Conservation (phyloP, 1,140 invertebrate species). For the Dinoponera quadriceps region DNA sequence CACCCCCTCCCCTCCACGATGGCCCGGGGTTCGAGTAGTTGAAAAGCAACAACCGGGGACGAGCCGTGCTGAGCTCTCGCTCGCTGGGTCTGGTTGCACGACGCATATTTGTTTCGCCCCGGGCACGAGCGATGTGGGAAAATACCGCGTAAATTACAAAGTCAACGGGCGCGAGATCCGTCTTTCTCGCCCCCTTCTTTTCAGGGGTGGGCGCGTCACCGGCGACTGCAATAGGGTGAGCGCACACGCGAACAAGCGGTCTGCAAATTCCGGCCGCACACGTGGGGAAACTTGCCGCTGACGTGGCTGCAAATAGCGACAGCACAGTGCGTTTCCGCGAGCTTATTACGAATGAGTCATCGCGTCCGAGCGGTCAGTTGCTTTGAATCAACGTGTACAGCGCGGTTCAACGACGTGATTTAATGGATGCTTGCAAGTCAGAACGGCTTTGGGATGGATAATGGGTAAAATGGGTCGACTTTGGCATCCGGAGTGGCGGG, state of each 20-base stretch:
- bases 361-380: too few relatives aligned
- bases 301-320: conserved; percentile 50
- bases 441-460: too few relatives aligned
- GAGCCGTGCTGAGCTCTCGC: background rate
- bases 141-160: conserved; percentile 69
- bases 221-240: background rate
- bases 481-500: too few relatives aligned
- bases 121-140: conserved; percentile 35
- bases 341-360: background rate
- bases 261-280: conserved; percentile 4
- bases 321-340: background rate
- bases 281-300: conserved; percentile 22
- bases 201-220: background rate
- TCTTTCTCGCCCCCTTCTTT: conserved; percentile 46
- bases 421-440: too few relatives aligned
- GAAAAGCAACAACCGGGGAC: conserved; percentile 25
- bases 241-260: background rate
- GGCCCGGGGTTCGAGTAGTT: conserved; percentile 1
- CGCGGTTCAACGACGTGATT: too few relatives aligned
- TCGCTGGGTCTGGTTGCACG: background rate
- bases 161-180: conserved; percentile 59
- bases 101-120: conserved; percentile 34
- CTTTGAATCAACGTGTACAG: too few relatives aligned
- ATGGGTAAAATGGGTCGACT: too few relatives aligned
- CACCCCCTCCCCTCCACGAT: background rate